Evolutionary conservation across 2,797 vertebrate species (phyloP).

Genomic region (Neoniphon sammara): DNA sequence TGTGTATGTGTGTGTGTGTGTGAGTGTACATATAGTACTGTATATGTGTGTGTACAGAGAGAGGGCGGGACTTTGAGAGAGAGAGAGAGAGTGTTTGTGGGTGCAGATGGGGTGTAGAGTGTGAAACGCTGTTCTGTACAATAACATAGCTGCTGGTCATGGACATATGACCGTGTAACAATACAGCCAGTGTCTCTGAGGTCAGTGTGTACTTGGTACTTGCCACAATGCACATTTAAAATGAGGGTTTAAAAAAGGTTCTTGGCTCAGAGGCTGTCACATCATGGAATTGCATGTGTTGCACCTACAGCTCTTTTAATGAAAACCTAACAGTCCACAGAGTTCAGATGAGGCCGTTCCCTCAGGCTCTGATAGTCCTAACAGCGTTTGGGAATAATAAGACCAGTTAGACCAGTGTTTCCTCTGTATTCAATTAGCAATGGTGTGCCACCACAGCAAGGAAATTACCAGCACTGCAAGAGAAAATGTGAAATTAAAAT

Average conservation of each 20-base stretch:
- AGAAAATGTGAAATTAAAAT: no score
- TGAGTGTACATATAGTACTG: not conserved
- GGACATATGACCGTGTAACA: constrained; percentile 65
- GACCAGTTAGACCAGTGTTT: no score
- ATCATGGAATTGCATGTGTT: constrained; percentile 4
- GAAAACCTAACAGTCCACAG: constrained; percentile 1
- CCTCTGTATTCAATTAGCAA: no score
- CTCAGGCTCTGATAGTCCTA: constrained; percentile 1
- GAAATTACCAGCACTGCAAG: no score
- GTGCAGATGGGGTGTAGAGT: constrained; percentile 46
- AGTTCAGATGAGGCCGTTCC: not conserved
- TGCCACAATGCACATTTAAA: constrained; percentile 36
- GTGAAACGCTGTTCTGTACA: constrained; percentile 56
- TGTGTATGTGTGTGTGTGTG: constrained; percentile 5
- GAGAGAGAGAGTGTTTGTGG: constrained; percentile 31
- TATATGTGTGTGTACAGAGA: not conserved
- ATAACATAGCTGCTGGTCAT: constrained; percentile 63
- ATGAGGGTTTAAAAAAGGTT: not conserved
- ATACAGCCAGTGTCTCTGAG: constrained; percentile 68
- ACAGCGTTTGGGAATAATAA: no score
- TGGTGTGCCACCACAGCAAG: no score
- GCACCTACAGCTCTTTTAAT: not conserved
- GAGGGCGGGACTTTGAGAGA: not conserved
- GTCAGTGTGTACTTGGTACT: constrained; percentile 64
- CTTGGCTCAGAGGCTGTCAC: constrained; percentile 7